Base-by-base conservation (phyloP, 2,888 invertebrate genomes). In the Papilio elwesi region DNA sequence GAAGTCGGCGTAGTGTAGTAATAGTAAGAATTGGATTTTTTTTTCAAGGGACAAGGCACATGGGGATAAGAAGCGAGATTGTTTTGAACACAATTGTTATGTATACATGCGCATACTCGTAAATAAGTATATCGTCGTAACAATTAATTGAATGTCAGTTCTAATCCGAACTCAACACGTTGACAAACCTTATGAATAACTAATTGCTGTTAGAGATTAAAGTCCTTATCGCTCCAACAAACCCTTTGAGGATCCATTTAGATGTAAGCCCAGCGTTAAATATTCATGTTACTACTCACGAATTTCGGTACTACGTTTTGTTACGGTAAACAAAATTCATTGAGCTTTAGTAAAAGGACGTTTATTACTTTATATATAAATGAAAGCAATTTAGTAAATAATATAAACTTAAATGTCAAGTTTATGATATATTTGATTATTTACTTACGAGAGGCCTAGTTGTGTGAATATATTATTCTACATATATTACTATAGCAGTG, bases 201-300 rank as follows among this genome's bases (percentile, higher is more conserved):
- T 65, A 65, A 65, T 65, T 65, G 65, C 65, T 65, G 65, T 65
- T 65, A 65, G 65, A 65, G 51, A 65, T 65, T 65, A 65, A 65
- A 49, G 65, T 51, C 65, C 65, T 65, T 65, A 65, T 65, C 65
- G 49, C 65, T 65, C 65, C 65, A 65, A 49, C 65, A 65, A 65
- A 65, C 65, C 65, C 65, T 65, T 65, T 65, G 49, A 51, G 65
- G 51, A 49, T 65, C 65, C 65, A 51, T 65, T 65, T 65, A 65
- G 51, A 51, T 49, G 65, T 65, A 36, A 51, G 65, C 65, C 65
- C 49, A 51, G 51, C 36, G 65, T 65, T 65, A 65, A 65, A 65
- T 65, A 65, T 65, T 65, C 49, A 65, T 65, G 65, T 65, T 51
- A 65, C 65, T 49, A 51, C 65, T 49, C 36, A 65, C 51, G 26